Percentiles rank a stretch among this genome's conserved stretches.
Evolutionary conservation across 2,113 vertebrate genomes (phyloP).

Genomic region (Poecile atricapillus): DNA sequence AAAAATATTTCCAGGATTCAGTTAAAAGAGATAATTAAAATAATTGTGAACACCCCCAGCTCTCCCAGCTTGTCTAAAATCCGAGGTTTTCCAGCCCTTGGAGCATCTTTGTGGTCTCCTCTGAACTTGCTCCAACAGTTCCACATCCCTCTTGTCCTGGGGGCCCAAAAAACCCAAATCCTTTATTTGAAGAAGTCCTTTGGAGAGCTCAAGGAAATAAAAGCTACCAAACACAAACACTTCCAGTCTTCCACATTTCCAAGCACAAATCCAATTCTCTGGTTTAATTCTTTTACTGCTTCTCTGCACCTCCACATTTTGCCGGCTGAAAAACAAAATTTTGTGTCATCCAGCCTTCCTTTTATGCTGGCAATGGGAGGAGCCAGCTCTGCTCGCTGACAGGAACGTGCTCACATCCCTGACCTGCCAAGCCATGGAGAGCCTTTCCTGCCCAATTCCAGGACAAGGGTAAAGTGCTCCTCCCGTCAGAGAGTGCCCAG

Average conservation of each 20-base stretch:
- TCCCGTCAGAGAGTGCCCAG: not conserved
- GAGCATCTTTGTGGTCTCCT: not conserved
- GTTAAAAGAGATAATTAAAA: not conserved
- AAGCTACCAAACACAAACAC: not conserved
- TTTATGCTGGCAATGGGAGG: not conserved
- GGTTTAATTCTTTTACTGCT: not conserved
- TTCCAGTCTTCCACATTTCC: not conserved
- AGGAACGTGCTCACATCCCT: not conserved
- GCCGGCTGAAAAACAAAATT: not conserved
- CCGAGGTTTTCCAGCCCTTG: not conserved
- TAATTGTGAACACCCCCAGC: not conserved
- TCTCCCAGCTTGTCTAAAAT: not conserved
- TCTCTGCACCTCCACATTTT: not conserved
- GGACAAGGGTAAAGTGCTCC: not conserved
- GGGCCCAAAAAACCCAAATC: fast-evolving
- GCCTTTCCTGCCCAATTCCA: not conserved
- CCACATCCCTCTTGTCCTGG: no score
- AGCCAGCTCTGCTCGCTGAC: not conserved
- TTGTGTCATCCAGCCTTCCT: not conserved
- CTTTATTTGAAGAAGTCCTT: not conserved
- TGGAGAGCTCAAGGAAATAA: not conserved
- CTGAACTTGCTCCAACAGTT: not conserved
- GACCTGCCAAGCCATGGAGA: not conserved
- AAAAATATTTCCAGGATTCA: not conserved
- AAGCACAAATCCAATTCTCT: not conserved